A percentile compares a stretch with the other conserved stretches of the same genome.
Evolutionary conservation across 2,113 vertebrate genomes (phyloP).

Genomic region (Nyctereutes procyonoides): DNA sequence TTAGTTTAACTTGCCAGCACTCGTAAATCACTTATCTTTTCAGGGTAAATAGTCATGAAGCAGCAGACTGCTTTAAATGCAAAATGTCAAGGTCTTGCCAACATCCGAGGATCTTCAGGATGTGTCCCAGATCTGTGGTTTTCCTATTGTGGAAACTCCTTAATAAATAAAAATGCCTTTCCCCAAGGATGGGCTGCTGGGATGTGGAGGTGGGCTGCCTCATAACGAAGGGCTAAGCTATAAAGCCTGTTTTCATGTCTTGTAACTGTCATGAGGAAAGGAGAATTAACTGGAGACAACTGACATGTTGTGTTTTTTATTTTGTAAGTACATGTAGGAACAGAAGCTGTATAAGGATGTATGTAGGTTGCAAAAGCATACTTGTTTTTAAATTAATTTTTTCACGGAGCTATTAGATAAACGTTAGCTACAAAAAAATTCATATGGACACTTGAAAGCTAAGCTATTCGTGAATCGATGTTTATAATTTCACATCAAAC

Average conservation of each 20-base stretch:
- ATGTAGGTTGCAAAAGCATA: neutral
- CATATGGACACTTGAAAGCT: neutral
- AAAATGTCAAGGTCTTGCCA: neutral
- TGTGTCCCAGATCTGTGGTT: neutral
- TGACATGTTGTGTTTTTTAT: neutral
- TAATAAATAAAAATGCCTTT: neutral
- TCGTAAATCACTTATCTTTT: neutral
- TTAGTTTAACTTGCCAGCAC: neutral
- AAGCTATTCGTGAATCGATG: slow-evolving; percentile 2
- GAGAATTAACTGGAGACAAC: neutral
- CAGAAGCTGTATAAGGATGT: neutral
- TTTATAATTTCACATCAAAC: neutral
- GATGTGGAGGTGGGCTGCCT: neutral
- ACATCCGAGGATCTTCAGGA: neutral
- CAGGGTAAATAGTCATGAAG: neutral
- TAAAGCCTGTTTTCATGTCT: neutral
- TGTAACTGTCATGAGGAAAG: neutral
- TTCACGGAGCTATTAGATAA: slow-evolving; percentile 11
- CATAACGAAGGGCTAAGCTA: neutral
- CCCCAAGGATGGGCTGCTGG: neutral
- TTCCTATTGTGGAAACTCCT: neutral
- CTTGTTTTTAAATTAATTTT: slow-evolving; percentile 15
- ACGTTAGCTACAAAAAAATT: neutral
- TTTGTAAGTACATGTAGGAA: neutral
- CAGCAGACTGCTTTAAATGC: neutral